phyloP scores from a whole-genome alignment of 2,113 vertebrate genomes.

The Rhea pennata region DNA sequence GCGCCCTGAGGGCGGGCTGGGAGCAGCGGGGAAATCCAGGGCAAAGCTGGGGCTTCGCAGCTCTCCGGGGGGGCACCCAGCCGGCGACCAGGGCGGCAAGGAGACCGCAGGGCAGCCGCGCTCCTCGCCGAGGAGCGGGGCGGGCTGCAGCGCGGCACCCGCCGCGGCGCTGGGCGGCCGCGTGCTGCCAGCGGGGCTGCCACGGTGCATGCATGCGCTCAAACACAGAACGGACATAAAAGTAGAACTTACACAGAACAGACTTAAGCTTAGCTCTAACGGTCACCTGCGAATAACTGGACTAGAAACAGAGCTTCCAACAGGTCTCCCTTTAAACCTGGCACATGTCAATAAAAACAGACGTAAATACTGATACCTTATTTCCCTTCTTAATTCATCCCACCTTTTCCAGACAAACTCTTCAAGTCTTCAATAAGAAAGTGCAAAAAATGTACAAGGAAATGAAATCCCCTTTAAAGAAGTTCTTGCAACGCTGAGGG shows the following conservation, averaged over 20 bases:
- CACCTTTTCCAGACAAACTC: constrained; percentile 61
- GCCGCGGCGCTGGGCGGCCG: not conserved
- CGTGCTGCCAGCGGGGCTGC: not conserved
- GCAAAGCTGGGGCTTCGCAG: not conserved
- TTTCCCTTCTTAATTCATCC: constrained; percentile 27
- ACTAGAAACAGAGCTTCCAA: not conserved
- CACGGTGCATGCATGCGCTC: not conserved
- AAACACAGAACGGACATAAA: not conserved
- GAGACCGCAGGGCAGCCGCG: not conserved
- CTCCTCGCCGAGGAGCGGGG: not conserved
- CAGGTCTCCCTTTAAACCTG: not conserved
- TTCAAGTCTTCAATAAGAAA: constrained; percentile 79
- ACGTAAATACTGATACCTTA: not conserved
- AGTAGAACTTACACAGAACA: not conserved
- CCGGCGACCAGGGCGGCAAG: too few species aligned
- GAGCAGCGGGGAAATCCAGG: not conserved
- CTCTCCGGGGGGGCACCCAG: too few species aligned
- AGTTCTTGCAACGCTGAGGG: not conserved
- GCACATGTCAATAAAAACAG: not conserved
- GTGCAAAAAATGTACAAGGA: constrained; percentile 79
- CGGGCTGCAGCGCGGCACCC: not conserved
- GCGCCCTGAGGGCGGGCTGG: not conserved
- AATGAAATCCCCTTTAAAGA: constrained; percentile 43
- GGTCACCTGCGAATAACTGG: not conserved
- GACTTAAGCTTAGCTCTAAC: not conserved